Evolutionary conservation across 2,888 invertebrate species (phyloP), one percentile per base, ranked within the genome.

Genomic region (Cylloceria caligata): DNA sequence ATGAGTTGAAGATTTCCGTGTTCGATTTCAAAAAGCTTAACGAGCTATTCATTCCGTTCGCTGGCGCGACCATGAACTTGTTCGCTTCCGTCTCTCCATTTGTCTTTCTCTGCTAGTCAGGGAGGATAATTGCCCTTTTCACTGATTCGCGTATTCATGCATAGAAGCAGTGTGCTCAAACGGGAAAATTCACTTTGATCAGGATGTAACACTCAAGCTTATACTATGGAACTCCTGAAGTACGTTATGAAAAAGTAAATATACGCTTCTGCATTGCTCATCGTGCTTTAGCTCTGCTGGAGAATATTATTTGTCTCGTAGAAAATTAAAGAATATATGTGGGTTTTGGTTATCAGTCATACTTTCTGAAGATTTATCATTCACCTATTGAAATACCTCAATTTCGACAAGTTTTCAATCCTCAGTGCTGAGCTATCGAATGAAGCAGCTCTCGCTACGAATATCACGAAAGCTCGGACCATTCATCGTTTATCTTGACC

Each of bases 1-100:
- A 45, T 36, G 55, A 49, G 57, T 13, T 45, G 67, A 74, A 80
- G 77, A 81, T 81, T 84, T 80, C 76, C 76, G 57, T 55, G 76
- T 73, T 84, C 75, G 75, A 81, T 85, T 84, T 84, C 83, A 81
- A 83, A n/a, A 81, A 81, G 84, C 85, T 81, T 85, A 81, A 85
- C 78, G 83, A 85, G 83, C 84, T 84, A 84, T 85, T 85, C 84
- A 84, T 57, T 47, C 60, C 30, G 42, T 64, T 64, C 75, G 21
- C 30, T 55, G 21, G 36, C 62, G 68, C 39, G 62, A 36, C 42
- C 19, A 64, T 39, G 74, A 3, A 13, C 71, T 24, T 71, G 27
- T 71, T 62, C 19, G 11, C 27, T 19, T 49, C 39, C 13, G 21
- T 42, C 45, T 6, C 45, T 55, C 55, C 19, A 52, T 27, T 39